phyloP scores from a whole-genome alignment of 1,140 invertebrate genomes.

The Cyclargus thomasi region DNA sequence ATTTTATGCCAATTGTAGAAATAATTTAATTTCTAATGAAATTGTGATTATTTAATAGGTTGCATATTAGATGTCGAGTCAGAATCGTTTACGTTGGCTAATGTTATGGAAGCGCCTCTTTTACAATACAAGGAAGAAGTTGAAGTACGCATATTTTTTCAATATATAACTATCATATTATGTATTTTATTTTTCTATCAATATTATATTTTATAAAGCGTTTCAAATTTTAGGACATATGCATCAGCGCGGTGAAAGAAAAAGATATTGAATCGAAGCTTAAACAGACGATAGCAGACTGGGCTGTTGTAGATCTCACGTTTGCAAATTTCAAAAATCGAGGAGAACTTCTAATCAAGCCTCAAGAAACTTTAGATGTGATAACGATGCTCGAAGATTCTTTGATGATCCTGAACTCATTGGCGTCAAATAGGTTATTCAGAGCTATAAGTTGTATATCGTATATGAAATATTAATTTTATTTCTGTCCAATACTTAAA shows the following conservation, averaged over 20 bases:
- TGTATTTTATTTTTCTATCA: too few relatives aligned
- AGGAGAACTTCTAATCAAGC: slow-evolving; percentile 88
- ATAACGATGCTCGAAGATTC: slow-evolving; percentile 89
- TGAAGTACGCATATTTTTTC: slow-evolving; percentile 80
- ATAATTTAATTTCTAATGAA: background rate
- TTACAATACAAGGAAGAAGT: slow-evolving; percentile 91
- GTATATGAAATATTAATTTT: too few relatives aligned
- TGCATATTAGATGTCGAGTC: slow-evolving; percentile 87
- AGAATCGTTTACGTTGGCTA: slow-evolving; percentile 85
- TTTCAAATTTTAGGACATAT: slow-evolving; percentile 81
- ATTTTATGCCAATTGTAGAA: background rate
- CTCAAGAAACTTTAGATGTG: slow-evolving; percentile 85
- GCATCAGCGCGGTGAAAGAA: slow-evolving; percentile 92
- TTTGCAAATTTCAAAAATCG: slow-evolving; percentile 89
- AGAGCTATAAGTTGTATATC: too few relatives aligned
- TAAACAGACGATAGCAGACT: slow-evolving; percentile 88
- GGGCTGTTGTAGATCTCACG: slow-evolving; percentile 85
- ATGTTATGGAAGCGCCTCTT: slow-evolving; percentile 89
- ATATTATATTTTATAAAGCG: too few relatives aligned
- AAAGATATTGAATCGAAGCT: slow-evolving; percentile 93
- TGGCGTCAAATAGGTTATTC: slow-evolving; percentile 88
- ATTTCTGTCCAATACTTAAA: background rate
- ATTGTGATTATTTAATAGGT: slow-evolving; percentile 47
- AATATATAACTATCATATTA: too few relatives aligned
- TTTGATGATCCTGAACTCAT: slow-evolving; percentile 90